phyloP scores from a whole-genome alignment of 1,140 invertebrate genomes.

The Brachionus asplanchnoidis region DNA sequence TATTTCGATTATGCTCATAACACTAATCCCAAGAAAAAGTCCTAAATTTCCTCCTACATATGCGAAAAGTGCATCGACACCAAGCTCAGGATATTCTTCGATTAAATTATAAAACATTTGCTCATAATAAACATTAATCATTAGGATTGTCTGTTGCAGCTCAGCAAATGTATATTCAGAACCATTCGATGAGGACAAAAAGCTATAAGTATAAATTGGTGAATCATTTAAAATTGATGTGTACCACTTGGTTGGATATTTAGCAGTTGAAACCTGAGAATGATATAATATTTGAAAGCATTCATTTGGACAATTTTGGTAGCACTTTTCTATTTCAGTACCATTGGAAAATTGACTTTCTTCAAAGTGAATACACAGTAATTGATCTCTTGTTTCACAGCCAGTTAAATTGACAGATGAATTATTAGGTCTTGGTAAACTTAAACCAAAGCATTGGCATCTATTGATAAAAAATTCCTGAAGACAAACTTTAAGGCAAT shows the following conservation, averaged over 20 bases:
- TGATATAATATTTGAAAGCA: not conserved
- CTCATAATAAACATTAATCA: not conserved
- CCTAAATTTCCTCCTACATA: not conserved
- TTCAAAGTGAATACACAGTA: not conserved
- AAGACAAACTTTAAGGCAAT: not conserved
- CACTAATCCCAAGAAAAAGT: not conserved
- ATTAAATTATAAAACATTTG: not conserved
- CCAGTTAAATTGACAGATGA: not conserved
- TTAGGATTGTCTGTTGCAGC: not conserved
- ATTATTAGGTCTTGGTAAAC: not conserved
- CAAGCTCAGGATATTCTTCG: not conserved
- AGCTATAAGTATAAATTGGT: not conserved
- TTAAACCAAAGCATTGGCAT: not conserved
- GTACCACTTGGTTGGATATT: not conserved
- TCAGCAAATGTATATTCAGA: not conserved
- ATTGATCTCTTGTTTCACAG: not conserved
- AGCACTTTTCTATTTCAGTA: not conserved
- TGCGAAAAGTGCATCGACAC: not conserved
- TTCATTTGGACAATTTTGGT: not conserved
- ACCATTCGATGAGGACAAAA: not conserved
- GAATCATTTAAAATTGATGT: not conserved
- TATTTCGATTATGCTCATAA: not conserved
- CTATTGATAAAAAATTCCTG: not conserved
- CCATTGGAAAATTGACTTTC: not conserved
- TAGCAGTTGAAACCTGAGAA: not conserved